phyloP scores from a whole-genome alignment of 2,113 vertebrate genomes.

The Caloenas nicobarica region DNA sequence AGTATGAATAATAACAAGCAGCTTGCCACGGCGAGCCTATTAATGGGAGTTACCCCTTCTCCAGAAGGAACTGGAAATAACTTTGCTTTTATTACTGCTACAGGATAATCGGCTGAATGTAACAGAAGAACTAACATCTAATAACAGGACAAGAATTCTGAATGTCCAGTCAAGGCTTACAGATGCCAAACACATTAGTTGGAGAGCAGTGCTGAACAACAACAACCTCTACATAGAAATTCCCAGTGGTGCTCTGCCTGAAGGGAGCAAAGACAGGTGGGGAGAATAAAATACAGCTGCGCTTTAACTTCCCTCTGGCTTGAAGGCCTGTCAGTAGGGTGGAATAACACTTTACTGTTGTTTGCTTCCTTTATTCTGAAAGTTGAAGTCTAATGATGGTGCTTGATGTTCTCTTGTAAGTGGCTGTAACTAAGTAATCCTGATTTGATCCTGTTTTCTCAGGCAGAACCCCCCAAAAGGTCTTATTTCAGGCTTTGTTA shows the following conservation, averaged over 20 bases:
- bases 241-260: constrained; percentile 89
- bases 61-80: background rate
- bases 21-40: background rate
- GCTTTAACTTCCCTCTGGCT: no score
- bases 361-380: background rate
- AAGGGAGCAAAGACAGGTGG: constrained; percentile 97
- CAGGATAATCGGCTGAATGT: constrained; percentile 97
- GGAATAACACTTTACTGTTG: no score
- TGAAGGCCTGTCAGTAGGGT: background rate
- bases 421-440: background rate
- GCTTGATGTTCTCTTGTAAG: background rate
- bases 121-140: constrained; percentile 89
- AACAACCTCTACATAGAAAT: constrained; percentile 92
- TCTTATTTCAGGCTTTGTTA: background rate
- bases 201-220: constrained; percentile 90
- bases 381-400: background rate
- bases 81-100: fast-evolving
- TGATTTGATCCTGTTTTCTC: background rate
- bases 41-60: background rate
- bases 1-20: constrained; percentile 67
- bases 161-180: constrained; percentile 88
- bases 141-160: constrained; percentile 88
- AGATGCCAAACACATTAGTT: constrained; percentile 85
- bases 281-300: background rate
- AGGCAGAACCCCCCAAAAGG: background rate